A percentile compares a stretch with the other conserved stretches of the same genome.
phyloP scores from a whole-genome alignment of 1,140 invertebrate species.

The Teleogryllus occipitalis region DNA sequence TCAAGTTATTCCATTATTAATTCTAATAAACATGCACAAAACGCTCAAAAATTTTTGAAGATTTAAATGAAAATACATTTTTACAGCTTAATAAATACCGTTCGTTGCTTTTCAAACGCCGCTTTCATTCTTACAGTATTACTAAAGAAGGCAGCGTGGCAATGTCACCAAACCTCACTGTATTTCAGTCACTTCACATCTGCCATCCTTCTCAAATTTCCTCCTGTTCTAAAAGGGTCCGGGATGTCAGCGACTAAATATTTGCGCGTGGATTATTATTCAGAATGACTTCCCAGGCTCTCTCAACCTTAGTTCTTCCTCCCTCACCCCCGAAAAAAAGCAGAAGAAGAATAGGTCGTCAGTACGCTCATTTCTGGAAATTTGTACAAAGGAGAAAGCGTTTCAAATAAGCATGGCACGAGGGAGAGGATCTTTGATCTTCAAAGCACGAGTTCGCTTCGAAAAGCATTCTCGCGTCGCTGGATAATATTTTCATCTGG shows the following conservation, averaged over 20 bases:
- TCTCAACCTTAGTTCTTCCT: background rate
- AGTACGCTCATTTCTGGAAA: background rate
- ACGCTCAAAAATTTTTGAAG: no score
- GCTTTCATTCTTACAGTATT: no score
- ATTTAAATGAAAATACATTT: no score
- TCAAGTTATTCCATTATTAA: no score
- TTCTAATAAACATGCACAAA: no score
- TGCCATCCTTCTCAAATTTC: no score
- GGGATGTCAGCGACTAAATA: background rate
- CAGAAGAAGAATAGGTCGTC: background rate
- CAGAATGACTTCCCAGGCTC: background rate
- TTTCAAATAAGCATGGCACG: background rate
- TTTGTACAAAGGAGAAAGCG: background rate
- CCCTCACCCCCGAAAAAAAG: background rate
- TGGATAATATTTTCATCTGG: background rate
- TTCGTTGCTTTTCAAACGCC: no score
- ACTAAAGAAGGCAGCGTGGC: no score
- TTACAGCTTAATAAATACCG: no score
- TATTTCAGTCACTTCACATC: no score
- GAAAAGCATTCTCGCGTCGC: background rate
- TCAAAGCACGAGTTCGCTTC: background rate
- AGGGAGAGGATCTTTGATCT: background rate
- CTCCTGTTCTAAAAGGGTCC: background rate
- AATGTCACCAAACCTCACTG: no score
- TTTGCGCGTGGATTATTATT: background rate